Conservation (phyloP, 2,797 vertebrate species). For the Thamnophis elegans region DNA sequence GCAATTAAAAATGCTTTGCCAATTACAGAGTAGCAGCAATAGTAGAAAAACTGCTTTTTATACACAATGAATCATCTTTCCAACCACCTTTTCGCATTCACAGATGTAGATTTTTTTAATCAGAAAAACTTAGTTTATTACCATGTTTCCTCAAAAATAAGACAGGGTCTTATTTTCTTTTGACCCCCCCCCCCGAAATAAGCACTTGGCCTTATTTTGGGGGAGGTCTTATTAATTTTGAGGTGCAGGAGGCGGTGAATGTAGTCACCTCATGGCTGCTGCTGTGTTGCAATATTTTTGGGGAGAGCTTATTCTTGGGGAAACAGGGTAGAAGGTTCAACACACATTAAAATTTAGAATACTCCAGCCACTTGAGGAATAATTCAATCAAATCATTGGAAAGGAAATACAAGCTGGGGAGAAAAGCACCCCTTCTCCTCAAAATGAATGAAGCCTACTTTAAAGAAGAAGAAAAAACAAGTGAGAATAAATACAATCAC, state of each 20-base stretch:
- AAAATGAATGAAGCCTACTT: not conserved
- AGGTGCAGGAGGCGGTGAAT: too few species aligned
- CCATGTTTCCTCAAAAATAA: too few species aligned
- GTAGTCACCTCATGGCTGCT: too few species aligned
- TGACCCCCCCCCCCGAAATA: too few species aligned
- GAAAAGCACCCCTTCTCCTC: not conserved
- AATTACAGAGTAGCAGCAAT: not conserved
- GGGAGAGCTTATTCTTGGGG: too few species aligned
- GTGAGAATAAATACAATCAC: not conserved
- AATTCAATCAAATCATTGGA: not conserved
- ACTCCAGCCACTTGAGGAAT: not conserved
- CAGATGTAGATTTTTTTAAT: not conserved
- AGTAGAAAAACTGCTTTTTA: not conserved
- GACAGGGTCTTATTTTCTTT: too few species aligned
- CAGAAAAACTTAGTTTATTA: not conserved
- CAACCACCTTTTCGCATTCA: not conserved
- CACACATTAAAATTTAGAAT: not conserved
- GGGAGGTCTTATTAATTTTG: too few species aligned
- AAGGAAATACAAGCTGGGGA: not conserved
- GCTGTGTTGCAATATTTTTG: too few species aligned
- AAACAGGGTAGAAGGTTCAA: not conserved
- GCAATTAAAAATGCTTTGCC: not conserved
- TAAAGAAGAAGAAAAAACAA: not conserved
- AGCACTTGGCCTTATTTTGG: too few species aligned
- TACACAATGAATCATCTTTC: not conserved